phyloP scores from a whole-genome alignment of 2,113 vertebrate genomes.

The Microcebus tavaratra region DNA sequence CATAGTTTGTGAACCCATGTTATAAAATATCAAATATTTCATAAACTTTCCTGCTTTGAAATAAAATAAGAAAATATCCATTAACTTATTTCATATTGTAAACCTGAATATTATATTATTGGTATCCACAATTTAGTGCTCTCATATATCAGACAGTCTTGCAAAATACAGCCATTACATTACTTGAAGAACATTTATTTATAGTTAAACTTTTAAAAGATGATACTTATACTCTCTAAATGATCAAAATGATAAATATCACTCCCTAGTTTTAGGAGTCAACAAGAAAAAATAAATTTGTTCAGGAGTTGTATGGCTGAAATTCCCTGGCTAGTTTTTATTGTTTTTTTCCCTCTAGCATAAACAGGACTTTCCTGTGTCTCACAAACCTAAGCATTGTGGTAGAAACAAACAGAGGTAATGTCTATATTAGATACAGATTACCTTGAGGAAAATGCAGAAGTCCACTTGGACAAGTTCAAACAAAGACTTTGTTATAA shows the following conservation, averaged over 20 bases:
- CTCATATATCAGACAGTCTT: background rate
- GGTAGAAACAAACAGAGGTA: background rate
- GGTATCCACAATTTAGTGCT: background rate
- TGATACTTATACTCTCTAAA: slow-evolving; percentile 8
- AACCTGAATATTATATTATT: background rate
- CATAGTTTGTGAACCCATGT: background rate
- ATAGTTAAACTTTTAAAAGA: slow-evolving; percentile 9
- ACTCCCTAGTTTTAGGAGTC: background rate
- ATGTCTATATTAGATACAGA: background rate
- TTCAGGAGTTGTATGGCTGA: background rate
- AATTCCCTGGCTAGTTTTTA: background rate
- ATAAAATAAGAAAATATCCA: background rate
- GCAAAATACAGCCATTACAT: background rate
- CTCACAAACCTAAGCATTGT: background rate
- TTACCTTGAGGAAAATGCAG: slow-evolving; percentile 32
- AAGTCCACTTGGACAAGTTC: background rate
- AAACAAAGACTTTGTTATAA: slow-evolving; percentile 2
- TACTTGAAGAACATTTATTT: slow-evolving; percentile 16
- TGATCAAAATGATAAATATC: slow-evolving; percentile 30
- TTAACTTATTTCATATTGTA: background rate
- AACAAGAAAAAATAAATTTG: background rate
- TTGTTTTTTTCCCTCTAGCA: background rate
- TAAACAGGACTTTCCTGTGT: background rate
- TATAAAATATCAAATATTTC: slow-evolving; percentile 1
- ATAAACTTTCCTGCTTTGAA: background rate